Evolutionary conservation across 2,797 vertebrate species (phyloP).

Genomic region (Australoheros facetus): DNA sequence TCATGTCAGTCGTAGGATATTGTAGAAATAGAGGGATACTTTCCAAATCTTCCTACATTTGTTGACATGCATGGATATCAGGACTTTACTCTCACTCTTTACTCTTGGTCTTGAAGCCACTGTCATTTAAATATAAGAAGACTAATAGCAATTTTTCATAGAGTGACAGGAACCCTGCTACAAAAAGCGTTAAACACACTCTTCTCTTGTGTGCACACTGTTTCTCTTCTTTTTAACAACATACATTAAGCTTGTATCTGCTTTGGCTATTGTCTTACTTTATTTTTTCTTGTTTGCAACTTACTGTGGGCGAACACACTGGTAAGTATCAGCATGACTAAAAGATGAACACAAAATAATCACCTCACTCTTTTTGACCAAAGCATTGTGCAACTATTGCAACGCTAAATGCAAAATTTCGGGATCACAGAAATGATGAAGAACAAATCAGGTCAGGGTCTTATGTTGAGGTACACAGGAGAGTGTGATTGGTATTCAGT

Average conservation of each 20-base stretch:
- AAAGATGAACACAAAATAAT: conserved; percentile 1
- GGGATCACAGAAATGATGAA: neutral
- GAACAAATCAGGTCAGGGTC: neutral
- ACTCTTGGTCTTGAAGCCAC: neutral
- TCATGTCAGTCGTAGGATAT: neutral
- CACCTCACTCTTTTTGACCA: neutral
- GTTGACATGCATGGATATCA: neutral
- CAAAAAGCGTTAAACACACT: conserved; percentile 1
- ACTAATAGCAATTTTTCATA: neutral
- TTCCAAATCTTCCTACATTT: neutral
- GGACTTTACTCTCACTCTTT: neutral
- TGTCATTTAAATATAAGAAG: neutral
- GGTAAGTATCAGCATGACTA: conserved; percentile 86
- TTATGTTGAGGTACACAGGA: neutral
- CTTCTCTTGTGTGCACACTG: neutral
- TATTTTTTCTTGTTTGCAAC: conserved; percentile 84
- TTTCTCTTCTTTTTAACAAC: neutral
- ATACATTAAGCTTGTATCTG: conserved; percentile 6
- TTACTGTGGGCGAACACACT: conserved; percentile 79
- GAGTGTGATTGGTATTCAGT: neutral
- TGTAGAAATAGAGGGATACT: neutral
- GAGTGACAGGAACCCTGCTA: neutral
- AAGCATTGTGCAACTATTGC: neutral
- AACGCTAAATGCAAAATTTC: neutral
- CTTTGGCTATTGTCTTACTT: conserved; percentile 44